Evolutionary conservation across 2,888 invertebrate species (phyloP).

Genomic region (Hemithea aestivaria): DNA sequence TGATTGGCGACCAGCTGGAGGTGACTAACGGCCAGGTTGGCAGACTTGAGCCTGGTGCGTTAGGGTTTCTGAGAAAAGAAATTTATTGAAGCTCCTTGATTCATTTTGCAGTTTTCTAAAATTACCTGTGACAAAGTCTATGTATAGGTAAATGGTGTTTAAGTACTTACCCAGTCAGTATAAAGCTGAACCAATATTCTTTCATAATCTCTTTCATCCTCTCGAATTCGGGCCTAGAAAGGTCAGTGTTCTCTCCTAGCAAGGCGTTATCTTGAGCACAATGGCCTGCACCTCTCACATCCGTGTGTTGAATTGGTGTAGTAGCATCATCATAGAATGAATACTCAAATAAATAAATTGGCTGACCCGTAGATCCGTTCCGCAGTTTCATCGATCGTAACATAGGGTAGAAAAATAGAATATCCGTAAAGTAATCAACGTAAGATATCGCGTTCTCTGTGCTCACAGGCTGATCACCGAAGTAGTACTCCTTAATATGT

Average conservation of each 20-base stretch:
- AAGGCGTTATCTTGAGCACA: background rate
- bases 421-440: constrained; percentile 50
- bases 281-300: constrained; percentile 35
- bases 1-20: constrained; percentile 24
- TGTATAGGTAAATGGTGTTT: no score
- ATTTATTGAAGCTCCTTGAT: no score
- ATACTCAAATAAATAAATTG: constrained; percentile 47
- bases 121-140: no score
- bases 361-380: constrained; percentile 30
- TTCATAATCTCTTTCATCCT: constrained; percentile 27
- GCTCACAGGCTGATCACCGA: constrained; percentile 34
- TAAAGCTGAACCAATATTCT: constrained; percentile 34
- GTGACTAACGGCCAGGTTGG: constrained; percentile 28
- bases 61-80: no score
- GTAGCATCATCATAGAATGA: constrained; percentile 37
- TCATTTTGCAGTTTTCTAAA: no score
- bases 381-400: constrained; percentile 35
- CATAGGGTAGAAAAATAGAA: constrained; percentile 36
- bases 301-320: constrained; percentile 31
- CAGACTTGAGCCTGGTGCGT: constrained; percentile 14
- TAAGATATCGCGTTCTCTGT: constrained; percentile 23
- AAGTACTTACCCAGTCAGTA: constrained; percentile 36
- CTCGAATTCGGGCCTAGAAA: constrained; percentile 31
- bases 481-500: constrained; percentile 42
- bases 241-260: background rate